Conservation (phyloP, 2,797 vertebrate species). For the Strix occidentalis region DNA sequence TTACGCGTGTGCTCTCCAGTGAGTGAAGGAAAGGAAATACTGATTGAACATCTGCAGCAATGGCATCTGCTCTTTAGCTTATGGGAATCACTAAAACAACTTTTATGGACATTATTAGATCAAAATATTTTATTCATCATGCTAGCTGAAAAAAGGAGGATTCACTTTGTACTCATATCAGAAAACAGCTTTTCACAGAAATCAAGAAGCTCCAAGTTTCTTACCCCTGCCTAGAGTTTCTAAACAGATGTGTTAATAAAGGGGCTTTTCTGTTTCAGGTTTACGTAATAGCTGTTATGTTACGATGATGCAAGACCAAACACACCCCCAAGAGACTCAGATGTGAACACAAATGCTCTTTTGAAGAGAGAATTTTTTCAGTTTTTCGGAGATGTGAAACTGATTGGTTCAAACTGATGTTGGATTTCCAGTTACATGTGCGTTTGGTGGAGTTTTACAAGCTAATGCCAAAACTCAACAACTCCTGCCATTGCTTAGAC, state of each 20-base stretch:
- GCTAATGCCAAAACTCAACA: background rate
- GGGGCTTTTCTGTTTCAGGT: background rate
- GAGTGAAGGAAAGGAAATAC: background rate
- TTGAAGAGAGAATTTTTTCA: background rate
- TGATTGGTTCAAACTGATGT: background rate
- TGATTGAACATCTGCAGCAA: background rate
- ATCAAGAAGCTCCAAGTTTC: background rate
- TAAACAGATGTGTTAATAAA: background rate
- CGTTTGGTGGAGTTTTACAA: background rate
- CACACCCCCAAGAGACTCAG: background rate
- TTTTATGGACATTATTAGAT: background rate
- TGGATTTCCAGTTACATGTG: background rate
- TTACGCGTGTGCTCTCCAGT: background rate
- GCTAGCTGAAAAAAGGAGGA: background rate
- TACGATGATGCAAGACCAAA: background rate
- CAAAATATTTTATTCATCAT: background rate
- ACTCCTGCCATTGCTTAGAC: background rate
- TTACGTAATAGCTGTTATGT: background rate
- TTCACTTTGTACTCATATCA: background rate
- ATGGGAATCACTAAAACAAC: background rate
- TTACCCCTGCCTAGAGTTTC: background rate
- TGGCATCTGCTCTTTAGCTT: background rate
- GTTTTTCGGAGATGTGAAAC: background rate
- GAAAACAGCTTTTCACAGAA: background rate
- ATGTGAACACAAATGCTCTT: background rate